Conservation (phyloP, 1,140 invertebrate species). For the Artemia franciscana region DNA sequence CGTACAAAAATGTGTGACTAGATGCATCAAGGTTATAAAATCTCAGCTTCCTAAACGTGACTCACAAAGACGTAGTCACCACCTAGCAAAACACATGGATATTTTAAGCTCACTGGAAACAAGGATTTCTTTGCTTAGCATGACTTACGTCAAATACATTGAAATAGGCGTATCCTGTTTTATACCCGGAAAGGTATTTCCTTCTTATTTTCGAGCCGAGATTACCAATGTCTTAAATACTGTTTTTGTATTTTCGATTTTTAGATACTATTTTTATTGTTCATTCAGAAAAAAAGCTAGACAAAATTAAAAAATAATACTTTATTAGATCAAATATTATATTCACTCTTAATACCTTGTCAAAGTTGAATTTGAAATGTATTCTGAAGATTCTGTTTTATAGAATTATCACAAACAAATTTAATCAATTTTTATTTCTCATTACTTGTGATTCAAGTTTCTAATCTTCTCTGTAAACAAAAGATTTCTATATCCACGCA, state of each 20-base stretch:
- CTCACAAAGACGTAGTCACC: slow-evolving; percentile 62
- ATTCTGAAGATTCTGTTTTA: too few relatives aligned
- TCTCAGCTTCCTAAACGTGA: slow-evolving; percentile 57
- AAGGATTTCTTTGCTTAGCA: slow-evolving; percentile 63
- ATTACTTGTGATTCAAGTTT: too few relatives aligned
- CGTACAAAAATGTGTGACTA: slow-evolving; percentile 47
- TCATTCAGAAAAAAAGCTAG: not conserved
- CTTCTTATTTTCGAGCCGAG: not conserved
- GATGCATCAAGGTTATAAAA: slow-evolving; percentile 50
- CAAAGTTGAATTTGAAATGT: not conserved
- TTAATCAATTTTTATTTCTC: too few relatives aligned
- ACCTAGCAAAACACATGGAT: slow-evolving; percentile 57
- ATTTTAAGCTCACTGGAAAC: slow-evolving; percentile 61
- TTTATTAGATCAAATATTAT: not conserved
- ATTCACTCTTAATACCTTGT: not conserved
- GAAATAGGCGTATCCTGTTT: slow-evolving; percentile 63
- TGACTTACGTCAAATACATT: slow-evolving; percentile 74
- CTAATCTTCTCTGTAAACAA: too few relatives aligned
- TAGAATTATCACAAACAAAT: too few relatives aligned
- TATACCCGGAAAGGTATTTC: slow-evolving; percentile 59
- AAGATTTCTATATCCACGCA: too few relatives aligned
- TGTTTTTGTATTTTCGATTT: too few relatives aligned
- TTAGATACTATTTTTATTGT: not conserved
- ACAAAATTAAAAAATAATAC: not conserved
- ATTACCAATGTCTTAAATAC: too few relatives aligned